Base-by-base conservation (phyloP, 2,888 invertebrate species). In the Philhelius pedissequus region DNA sequence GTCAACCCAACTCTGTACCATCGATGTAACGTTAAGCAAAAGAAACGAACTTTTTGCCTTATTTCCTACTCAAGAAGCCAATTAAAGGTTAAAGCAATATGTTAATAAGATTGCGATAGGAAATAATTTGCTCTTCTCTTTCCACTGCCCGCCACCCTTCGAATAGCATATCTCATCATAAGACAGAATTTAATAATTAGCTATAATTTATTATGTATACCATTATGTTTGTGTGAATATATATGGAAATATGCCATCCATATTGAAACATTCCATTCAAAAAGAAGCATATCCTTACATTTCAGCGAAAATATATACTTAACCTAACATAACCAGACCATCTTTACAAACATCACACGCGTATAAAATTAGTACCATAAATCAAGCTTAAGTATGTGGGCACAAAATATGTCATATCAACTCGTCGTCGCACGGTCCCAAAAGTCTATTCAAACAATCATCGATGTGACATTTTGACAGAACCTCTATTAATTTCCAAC, bases 381-480 rank as follows among this genome's bases (percentile, higher is more conserved):
- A 84, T 84, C 84, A 84, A 75, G 50, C 70, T 54, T 70, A 84
- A 79, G 79, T 84, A 79, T 68, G 79, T 74, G 78, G 74, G 70
- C 79, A 84, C 70, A 43, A 27, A 75, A 74, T 74, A 58, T 83
- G 79, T 83, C 83, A 83, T 74, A 75, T 79, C 79, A 79, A 84
- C 71, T 84, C 75, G 66, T 71, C 70, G 70, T 68, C 15, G 56
- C 64, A 25, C 18, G 58, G 48, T 75, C 79, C 66, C 66, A 54
- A 75, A 84, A 84, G 79, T 84, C 75, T 58, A 75, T 79, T 84
- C 84, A 75, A 79, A 79, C 84, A 84, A 79, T 79, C 79, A 84
- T 84, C 84, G 84, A 84, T 79, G 79, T 84, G 84, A 84, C 79
- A 84, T 79, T 71, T 75, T 84, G 84, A 79, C 84, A 84, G 70